A percentile compares a stretch with the other conserved stretches of the same genome.
phyloP scores from a whole-genome alignment of 1,140 invertebrate species.

The Artemia franciscana region DNA sequence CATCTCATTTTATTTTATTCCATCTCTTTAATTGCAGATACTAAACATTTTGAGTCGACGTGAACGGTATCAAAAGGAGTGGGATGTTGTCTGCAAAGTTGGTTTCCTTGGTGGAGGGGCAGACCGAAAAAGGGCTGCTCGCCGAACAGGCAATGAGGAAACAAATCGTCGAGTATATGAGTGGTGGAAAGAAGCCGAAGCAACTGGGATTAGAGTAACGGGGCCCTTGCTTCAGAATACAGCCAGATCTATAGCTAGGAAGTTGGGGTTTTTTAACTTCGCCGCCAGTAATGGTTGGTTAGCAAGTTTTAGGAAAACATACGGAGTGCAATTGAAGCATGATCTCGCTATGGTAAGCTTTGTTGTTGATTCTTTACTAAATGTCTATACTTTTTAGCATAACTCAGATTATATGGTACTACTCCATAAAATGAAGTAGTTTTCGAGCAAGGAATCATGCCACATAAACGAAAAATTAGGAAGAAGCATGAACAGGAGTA shows the following conservation, averaged over 20 bases:
- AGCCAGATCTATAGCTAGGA: conserved; percentile 9
- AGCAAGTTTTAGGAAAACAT: conserved; percentile 10
- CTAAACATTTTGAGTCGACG: conserved; percentile 8
- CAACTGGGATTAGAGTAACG: conserved; percentile 7
- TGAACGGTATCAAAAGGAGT: conserved; percentile 6
- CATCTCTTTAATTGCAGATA: conserved; percentile 4
- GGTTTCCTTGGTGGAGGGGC: not conserved
- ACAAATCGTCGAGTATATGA: conserved; percentile 8
- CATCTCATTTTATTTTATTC: no score
- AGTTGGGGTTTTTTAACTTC: conserved; percentile 10
- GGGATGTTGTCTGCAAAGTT: conserved; percentile 4
- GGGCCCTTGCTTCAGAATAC: conserved; percentile 12
- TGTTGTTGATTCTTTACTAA: no score
- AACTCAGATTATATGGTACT: no score
- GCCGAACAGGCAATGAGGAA: conserved; percentile 10
- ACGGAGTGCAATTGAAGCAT: not conserved
- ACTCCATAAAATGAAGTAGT: no score
- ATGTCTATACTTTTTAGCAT: no score
- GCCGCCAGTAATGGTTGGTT: conserved; percentile 14
- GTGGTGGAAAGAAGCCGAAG: conserved; percentile 5
- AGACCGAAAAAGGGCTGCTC: conserved; percentile 4
- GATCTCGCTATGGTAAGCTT: not conserved
- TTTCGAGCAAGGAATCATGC: no score
- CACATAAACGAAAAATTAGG: no score
- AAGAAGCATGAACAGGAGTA: no score